Conservation (phyloP, 2,888 invertebrate genomes). For the Temnothorax ravouxi region DNA sequence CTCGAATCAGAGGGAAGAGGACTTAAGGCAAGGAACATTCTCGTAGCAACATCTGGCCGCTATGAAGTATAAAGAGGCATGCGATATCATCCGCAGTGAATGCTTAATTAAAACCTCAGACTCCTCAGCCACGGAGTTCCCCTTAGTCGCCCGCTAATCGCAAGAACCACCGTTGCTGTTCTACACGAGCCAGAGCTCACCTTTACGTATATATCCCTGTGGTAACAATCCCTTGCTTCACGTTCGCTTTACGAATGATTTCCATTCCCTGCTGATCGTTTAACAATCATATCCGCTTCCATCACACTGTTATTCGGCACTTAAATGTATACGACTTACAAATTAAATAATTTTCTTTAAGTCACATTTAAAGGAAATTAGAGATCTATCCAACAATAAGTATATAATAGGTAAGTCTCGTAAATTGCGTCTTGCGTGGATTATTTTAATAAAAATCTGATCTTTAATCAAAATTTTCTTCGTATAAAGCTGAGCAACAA, state of each 20-base stretch:
- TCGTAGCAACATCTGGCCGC: slow-evolving; percentile 87
- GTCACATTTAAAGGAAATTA: background rate
- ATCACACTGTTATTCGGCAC: background rate
- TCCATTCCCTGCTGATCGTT: background rate
- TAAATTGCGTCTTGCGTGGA: background rate
- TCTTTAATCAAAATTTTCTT: background rate
- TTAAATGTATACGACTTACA: background rate
- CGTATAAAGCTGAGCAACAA: background rate
- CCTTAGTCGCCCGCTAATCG: slow-evolving; percentile 77
- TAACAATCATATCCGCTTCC: background rate
- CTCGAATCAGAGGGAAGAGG: slow-evolving; percentile 58
- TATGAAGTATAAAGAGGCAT: slow-evolving; percentile 88
- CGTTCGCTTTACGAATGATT: slow-evolving; percentile 32
- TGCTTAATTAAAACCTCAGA: slow-evolving; percentile 87
- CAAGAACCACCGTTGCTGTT: slow-evolving; percentile 73
- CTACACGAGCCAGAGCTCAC: slow-evolving; percentile 45
- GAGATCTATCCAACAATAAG: background rate
- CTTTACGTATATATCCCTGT: slow-evolving; percentile 44
- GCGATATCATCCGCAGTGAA: slow-evolving; percentile 85
- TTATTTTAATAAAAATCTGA: background rate
- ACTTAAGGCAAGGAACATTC: slow-evolving; percentile 75
- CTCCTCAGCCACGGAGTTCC: slow-evolving; percentile 78
- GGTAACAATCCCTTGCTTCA: slow-evolving; percentile 35
- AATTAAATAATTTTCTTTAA: background rate
- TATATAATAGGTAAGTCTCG: background rate